Conservation (phyloP, 2,888 invertebrate genomes). For the Calliphora vomitoria region DNA sequence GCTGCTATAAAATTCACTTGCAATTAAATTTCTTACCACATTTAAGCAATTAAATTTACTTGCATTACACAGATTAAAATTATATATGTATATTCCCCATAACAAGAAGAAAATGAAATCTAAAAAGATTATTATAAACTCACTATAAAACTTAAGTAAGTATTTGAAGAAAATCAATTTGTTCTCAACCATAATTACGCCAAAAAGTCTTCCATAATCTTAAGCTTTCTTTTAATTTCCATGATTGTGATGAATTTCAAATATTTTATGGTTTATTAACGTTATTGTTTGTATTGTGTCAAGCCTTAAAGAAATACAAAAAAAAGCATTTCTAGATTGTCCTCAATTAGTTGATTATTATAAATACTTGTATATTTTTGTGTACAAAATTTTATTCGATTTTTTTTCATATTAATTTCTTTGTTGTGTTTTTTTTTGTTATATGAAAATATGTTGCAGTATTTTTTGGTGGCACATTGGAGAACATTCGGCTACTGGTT, state of each 20-base stretch:
- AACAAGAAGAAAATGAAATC: not conserved
- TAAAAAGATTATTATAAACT: not conserved
- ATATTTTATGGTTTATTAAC: constrained; percentile 21
- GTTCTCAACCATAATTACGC: constrained; percentile 29
- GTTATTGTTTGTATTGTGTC: no score
- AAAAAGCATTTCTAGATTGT: constrained; percentile 53
- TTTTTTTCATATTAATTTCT: constrained; percentile 22
- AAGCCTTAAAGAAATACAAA: not conserved
- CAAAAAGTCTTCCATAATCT: constrained; percentile 20
- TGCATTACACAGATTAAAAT: not conserved
- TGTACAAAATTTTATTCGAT: constrained; percentile 15
- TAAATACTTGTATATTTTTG: constrained; percentile 9
- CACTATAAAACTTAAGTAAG: constrained; percentile 26
- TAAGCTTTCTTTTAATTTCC: not conserved
- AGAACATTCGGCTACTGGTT: constrained; percentile 30
- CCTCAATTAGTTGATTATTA: constrained; percentile 62
- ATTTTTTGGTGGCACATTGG: constrained; percentile 15
- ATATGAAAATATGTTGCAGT: constrained; percentile 45
- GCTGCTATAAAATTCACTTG: not conserved
- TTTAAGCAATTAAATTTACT: constrained; percentile 18
- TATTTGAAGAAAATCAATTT: constrained; percentile 48
- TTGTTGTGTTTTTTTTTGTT: not conserved
- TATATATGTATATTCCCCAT: not conserved
- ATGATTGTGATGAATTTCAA: constrained; percentile 27
- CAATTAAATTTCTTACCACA: constrained; percentile 26